Percentiles rank a stretch among this genome's conserved stretches.
Conservation (phyloP, 2,888 invertebrate genomes). For the Gnatocerus cornutus region DNA sequence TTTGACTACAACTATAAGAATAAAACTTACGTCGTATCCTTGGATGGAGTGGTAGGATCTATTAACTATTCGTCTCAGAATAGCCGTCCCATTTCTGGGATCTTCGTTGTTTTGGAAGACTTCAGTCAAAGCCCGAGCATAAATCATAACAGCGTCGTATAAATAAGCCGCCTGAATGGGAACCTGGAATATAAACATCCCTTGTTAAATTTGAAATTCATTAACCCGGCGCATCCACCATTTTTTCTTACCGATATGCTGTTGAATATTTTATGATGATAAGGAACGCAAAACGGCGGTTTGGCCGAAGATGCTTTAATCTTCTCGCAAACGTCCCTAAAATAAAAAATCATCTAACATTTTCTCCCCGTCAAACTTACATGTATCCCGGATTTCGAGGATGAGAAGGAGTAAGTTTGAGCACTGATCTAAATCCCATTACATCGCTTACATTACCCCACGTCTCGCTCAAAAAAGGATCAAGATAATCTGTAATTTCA, state of each 20-base stretch:
- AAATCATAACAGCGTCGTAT: slow-evolving; percentile 91
- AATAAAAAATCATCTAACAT: not conserved
- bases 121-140: slow-evolving; percentile 87
- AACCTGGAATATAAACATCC: slow-evolving; percentile 72
- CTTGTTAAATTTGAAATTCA: slow-evolving; percentile 7
- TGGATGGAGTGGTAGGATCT: slow-evolving; percentile 84
- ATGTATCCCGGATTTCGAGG: slow-evolving; percentile 83
- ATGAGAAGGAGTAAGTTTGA: slow-evolving; percentile 85
- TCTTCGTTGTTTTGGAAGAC: slow-evolving; percentile 79
- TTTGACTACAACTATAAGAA: not conserved
- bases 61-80: slow-evolving; percentile 85
- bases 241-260: slow-evolving; percentile 78
- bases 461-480: slow-evolving; percentile 77
- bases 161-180: slow-evolving; percentile 88
- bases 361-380: slow-evolving; percentile 71
- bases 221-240: not conserved
- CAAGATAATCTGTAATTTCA: slow-evolving; percentile 78
- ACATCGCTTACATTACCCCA: slow-evolving; percentile 75
- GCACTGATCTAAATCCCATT: slow-evolving; percentile 84
- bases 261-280: slow-evolving; percentile 83
- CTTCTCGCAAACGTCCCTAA: slow-evolving; percentile 79
- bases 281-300: slow-evolving; percentile 86
- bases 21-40: slow-evolving; percentile 80
- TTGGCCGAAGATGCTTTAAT: slow-evolving; percentile 81
- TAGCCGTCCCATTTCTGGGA: slow-evolving; percentile 83